A percentile compares a stretch with the other conserved stretches of the same genome.
Conservation (phyloP, 2,797 vertebrate genomes). For the Hyperoplus immaculatus region DNA sequence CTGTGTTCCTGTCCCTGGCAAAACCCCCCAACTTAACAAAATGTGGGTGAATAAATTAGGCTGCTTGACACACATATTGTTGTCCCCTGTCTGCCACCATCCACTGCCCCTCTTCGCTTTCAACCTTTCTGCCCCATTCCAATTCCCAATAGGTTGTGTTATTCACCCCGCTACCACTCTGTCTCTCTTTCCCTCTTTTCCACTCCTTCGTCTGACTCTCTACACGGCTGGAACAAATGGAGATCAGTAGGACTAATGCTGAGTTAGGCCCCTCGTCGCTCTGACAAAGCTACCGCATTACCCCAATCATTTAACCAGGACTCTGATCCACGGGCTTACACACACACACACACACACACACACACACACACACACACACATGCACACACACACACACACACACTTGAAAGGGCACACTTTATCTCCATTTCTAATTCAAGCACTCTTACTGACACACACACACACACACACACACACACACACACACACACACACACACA, state of each 20-base stretch:
- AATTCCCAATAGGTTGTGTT: conserved; percentile 54
- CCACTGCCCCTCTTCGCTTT: conserved; percentile 11
- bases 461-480: neutral
- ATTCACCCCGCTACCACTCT: conserved; percentile 45
- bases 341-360: conserved; percentile 26
- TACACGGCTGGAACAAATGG: conserved; percentile 76
- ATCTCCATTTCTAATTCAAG: conserved; percentile 51
- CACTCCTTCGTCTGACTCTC: conserved; percentile 34
- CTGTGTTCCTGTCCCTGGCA: neutral
- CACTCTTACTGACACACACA: conserved; percentile 7
- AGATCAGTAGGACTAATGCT: conserved; percentile 76
- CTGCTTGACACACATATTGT: neutral
- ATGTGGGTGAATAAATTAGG: neutral
- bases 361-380: conserved; percentile 25
- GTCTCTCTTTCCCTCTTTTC: conserved; percentile 26
- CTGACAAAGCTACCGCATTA: conserved; percentile 74
- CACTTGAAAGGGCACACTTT: conserved; percentile 57
- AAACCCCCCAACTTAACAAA: conserved; percentile 2
- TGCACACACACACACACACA: neutral
- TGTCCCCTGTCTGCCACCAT: neutral
- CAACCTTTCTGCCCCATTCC: conserved; percentile 41
- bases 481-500: conserved; percentile 23
- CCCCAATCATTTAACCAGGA: conserved; percentile 69
- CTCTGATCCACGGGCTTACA: conserved; percentile 61
- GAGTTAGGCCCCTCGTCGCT: conserved; percentile 73